Conservation (phyloP, 2,888 invertebrate genomes). For the Chrysomela aeneicollis region DNA sequence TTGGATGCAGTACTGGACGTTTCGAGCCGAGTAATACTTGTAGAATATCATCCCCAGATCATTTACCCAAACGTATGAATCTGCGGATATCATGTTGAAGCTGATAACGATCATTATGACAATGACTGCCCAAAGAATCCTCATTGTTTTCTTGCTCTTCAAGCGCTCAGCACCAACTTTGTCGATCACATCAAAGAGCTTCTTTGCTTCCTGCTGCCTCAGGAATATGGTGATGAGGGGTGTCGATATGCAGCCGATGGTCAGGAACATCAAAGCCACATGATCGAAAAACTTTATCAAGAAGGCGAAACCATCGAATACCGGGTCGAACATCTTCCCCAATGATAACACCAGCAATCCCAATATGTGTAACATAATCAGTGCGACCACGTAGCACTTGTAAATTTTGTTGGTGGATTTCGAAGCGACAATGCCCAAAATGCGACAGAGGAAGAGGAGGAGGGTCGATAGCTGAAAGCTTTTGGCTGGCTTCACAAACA, state of each 20-base stretch:
- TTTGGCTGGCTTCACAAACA: neutral
- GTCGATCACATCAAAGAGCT: neutral
- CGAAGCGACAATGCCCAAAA: neutral
- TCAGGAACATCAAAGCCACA: neutral
- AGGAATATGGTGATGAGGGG: neutral
- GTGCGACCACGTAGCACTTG: neutral
- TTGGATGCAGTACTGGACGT: neutral
- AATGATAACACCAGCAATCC: neutral
- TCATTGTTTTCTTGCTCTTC: neutral
- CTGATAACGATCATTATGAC: neutral
- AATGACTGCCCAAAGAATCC: neutral
- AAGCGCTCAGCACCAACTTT: neutral
- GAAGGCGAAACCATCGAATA: neutral
- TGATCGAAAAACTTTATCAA: conserved; percentile 9
- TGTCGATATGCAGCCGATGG: neutral
- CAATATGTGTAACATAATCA: neutral
- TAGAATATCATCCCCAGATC: neutral
- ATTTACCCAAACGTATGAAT: neutral
- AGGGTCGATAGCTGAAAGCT: neutral
- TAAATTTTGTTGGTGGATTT: neutral
- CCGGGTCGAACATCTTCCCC: neutral
- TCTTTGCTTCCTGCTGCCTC: neutral
- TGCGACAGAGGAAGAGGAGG: neutral
- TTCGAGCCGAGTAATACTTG: neutral
- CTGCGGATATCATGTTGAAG: neutral